These are phyloP conservation scores for Micromys minutus DNA, from an alignment of 2,113 vertebrate species.

Conservation along the genomic window DNA sequence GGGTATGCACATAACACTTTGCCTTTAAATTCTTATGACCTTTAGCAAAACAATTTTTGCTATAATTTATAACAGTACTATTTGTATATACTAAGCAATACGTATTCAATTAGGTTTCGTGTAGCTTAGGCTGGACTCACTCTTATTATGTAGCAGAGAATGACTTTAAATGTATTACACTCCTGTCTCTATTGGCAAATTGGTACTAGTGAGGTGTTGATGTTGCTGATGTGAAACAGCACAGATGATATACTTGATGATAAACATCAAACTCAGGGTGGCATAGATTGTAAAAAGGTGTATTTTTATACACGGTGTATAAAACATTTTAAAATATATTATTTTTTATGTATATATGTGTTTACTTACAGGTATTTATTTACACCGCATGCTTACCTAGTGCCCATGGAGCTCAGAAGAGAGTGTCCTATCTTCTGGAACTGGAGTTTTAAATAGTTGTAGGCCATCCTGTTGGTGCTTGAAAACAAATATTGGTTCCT, in stretches of 20 bases:
- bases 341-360: neutral
- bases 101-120: neutral
- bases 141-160: neutral
- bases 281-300: neutral
- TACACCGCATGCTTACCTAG: too few species aligned
- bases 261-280: too few species aligned
- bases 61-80: neutral
- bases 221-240: too few species aligned
- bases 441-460: neutral
- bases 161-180: neutral
- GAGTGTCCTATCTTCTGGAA: too few species aligned
- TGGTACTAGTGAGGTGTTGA: neutral
- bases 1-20: neutral
- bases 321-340: neutral
- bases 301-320: too few species aligned
- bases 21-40: neutral
- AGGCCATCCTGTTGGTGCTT: neutral
- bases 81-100: neutral
- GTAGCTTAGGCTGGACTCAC: neutral
- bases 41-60: neutral
- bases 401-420: neutral
- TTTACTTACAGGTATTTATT: neutral
- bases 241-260: neutral
- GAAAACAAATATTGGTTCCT: neutral
- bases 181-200: neutral